A percentile compares a stretch with the other conserved stretches of the same genome.
These are phyloP conservation scores for Diarsia brunnea DNA, from an alignment of 2,888 invertebrate genomes.

Conservation along the genomic window DNA sequence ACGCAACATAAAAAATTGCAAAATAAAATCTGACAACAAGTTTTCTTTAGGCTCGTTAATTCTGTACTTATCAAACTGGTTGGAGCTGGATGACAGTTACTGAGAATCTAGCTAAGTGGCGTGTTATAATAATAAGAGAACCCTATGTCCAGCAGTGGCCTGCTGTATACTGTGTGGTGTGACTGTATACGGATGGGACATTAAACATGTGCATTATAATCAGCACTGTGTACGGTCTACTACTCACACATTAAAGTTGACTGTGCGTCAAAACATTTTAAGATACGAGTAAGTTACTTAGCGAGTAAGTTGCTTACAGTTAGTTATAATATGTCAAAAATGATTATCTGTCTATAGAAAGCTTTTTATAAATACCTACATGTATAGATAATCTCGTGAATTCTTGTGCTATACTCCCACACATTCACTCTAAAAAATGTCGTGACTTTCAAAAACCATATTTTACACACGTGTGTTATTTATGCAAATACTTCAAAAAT, in stretches of 20 bases:
- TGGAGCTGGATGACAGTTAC: neutral
- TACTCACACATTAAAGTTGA: neutral
- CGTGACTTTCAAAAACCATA: constrained; percentile 1
- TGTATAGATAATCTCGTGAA: constrained; percentile 2
- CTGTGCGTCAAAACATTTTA: neutral
- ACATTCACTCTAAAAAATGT: neutral
- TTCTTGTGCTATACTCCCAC: neutral
- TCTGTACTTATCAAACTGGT: neutral
- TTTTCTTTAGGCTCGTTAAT: neutral
- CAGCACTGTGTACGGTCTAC: neutral
- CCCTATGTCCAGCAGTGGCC: neutral
- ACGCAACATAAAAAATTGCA: neutral
- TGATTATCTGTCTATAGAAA: neutral
- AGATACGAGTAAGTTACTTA: neutral
- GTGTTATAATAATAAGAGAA: neutral
- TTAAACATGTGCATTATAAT: too few species aligned
- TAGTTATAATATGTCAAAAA: too few species aligned
- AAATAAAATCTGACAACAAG: constrained; percentile 5
- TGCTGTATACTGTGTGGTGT: too few species aligned
- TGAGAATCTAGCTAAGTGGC: neutral
- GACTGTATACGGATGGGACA: too few species aligned
- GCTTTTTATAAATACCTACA: neutral
- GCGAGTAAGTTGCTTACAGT: too few species aligned
- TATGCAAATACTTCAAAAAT: constrained; percentile 10
- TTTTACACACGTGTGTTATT: constrained; percentile 1